Evolutionary conservation across 2,888 invertebrate species (phyloP).

Genomic region (Phymatocera aterrima): DNA sequence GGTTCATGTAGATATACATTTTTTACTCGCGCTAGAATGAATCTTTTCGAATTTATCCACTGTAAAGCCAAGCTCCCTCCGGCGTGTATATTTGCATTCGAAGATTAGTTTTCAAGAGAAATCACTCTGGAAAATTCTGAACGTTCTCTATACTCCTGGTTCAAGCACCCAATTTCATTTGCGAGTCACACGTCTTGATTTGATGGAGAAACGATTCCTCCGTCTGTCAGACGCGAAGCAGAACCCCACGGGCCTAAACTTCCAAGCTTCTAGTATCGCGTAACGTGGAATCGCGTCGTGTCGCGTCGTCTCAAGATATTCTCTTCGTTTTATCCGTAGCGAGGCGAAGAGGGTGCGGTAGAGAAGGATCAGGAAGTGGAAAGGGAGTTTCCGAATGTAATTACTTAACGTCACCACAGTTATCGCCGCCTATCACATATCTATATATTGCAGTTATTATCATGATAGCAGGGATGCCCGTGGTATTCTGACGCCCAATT

Average conservation of each 20-base stretch:
- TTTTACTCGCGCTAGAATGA: no score
- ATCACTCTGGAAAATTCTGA: slow-evolving; percentile 2
- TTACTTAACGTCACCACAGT: slow-evolving; percentile 46
- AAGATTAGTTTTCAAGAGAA: not conserved
- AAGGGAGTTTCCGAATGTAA: slow-evolving; percentile 43
- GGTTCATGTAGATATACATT: not conserved
- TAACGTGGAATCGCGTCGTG: no score
- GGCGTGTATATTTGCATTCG: not conserved
- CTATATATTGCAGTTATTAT: slow-evolving; percentile 44
- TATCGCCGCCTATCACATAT: no score
- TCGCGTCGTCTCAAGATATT: slow-evolving; percentile 28
- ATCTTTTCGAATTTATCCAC: not conserved
- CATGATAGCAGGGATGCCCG: not conserved
- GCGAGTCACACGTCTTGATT: slow-evolving; percentile 43
- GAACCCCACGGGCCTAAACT: slow-evolving; percentile 25
- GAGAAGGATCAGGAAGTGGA: slow-evolving; percentile 8
- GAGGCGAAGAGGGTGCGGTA: not conserved
- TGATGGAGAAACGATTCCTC: slow-evolving; percentile 29
- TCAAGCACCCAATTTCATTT: slow-evolving; percentile 42
- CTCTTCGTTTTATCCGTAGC: slow-evolving; percentile 37
- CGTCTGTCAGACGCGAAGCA: not conserved
- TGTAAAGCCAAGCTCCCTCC: not conserved
- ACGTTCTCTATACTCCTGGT: not conserved
- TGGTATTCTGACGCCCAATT: slow-evolving; percentile 18
- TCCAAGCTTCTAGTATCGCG: not conserved